These are phyloP conservation scores for Drosophila quinaria DNA, from an alignment of 2,888 invertebrate genomes.

Conservation along the genomic window DNA sequence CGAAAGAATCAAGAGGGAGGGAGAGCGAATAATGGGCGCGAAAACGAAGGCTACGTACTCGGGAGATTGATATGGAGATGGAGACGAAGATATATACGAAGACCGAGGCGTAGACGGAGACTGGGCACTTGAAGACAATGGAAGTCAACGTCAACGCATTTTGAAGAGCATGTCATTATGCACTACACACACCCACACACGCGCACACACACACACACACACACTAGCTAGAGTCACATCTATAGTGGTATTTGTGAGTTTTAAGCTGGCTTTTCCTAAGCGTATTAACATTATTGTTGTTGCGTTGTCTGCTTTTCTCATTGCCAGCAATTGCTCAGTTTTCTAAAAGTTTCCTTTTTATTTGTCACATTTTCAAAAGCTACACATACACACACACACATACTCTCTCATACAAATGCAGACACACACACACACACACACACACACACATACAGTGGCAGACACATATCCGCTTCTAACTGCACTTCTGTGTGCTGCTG, in stretches of 20 bases:
- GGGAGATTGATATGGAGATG: not conserved
- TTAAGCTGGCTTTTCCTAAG: constrained; percentile 68
- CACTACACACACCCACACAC: constrained; percentile 37
- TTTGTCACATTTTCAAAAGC: constrained; percentile 17
- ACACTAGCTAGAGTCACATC: not conserved
- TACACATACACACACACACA: constrained; percentile 4
- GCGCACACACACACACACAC: constrained; percentile 18
- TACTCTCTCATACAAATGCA: not conserved
- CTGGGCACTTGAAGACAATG: constrained; percentile 61
- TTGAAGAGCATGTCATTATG: constrained; percentile 64
- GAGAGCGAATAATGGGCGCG: constrained; percentile 28
- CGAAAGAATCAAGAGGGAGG: not conserved
- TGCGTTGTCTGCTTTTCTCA: constrained; percentile 40
- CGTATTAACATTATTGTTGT: constrained; percentile 56
- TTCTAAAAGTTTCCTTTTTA: constrained; percentile 24
- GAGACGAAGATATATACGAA: not conserved
- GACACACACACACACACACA: constrained; percentile 19
- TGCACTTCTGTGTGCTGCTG: constrained; percentile 25
- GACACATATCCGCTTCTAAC: constrained; percentile 54
- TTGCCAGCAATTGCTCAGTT: constrained; percentile 58
- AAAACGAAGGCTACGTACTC: constrained; percentile 25
- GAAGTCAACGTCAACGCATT: constrained; percentile 69
- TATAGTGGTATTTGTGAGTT: constrained; percentile 31
- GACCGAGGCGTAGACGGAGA: constrained; percentile 12
- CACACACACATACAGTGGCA: constrained; percentile 8